Evolutionary conservation across 2,113 vertebrate species (phyloP), one percentile per base, ranked within the genome.

Genomic region (Pavo muticus): DNA sequence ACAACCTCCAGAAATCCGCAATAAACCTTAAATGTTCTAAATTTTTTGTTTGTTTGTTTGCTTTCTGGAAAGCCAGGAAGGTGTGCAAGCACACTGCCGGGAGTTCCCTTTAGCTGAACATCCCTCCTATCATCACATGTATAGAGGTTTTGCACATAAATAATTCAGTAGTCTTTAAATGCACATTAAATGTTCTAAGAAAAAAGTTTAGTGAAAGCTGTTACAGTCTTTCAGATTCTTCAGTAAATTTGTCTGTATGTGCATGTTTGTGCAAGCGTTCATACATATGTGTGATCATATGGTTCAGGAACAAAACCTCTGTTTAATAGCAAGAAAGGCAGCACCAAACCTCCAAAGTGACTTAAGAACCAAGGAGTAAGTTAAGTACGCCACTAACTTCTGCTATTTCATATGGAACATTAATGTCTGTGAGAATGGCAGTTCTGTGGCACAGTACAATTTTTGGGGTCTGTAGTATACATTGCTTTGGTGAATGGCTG

Each of bases 211-310:
- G 18, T 32, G 19, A 35, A 81, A 60, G 18, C 6, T 54, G 8
- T 70, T 82, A 12, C 2, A 9, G 15, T 3, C 21, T 39, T 84
- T 42, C 35, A 44, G 30, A 7, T 37, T 67, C 30, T 44, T 74
- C 37, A 35, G 40, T 39, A 73, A 11, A 45, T 63, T 11, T 59
- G 14, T 63, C 10, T 63, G 40, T 47, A 17, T 5, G 3, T 4
- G 0, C 0, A 0, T 5, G 14, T 7, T 14, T 64, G 8, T 29
- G 40, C 3, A 19, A 17, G 24, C 4, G 0, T 23, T 59, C 59
- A 1, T 39, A 0, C 6, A 2, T 14, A 17, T 15, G 9, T 18
- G n/a, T 29, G 37, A 14, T 44, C 18, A 6, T 29, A 13, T 3
- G 7, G 35, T 23, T 15, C 27, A 35, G 57, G 75, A 88, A 30